These are phyloP conservation scores for Graphium colonna DNA, from an alignment of 2,888 invertebrate species.

Conservation along the genomic window DNA sequence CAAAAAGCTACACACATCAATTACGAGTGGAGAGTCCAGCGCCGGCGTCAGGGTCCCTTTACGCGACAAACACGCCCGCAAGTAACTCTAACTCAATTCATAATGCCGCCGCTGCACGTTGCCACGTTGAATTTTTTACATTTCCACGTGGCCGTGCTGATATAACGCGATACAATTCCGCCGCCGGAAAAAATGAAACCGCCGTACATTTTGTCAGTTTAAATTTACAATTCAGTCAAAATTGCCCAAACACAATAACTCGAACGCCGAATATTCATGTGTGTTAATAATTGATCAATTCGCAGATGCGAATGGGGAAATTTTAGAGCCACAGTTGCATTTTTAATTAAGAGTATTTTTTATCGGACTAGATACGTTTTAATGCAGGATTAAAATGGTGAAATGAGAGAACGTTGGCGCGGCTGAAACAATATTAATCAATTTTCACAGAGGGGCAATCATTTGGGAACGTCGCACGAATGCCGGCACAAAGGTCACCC, in stretches of 20 bases:
- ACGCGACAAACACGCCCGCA: slow-evolving; percentile 47
- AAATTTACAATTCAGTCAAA: slow-evolving; percentile 23
- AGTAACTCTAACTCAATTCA: slow-evolving; percentile 70
- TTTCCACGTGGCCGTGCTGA: slow-evolving; percentile 41
- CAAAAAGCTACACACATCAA: slow-evolving; percentile 75
- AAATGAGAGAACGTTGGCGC: slow-evolving; percentile 1
- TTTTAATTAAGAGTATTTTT: neutral
- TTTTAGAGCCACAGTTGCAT: neutral
- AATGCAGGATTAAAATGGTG: neutral
- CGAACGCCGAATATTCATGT: slow-evolving; percentile 9
- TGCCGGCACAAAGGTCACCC: slow-evolving; percentile 58
- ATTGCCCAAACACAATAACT: slow-evolving; percentile 19
- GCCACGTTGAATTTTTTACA: slow-evolving; percentile 52
- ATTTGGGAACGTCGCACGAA: slow-evolving; percentile 54
- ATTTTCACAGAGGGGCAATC: slow-evolving; percentile 67
- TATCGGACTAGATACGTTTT: neutral
- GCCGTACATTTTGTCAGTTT: slow-evolving; percentile 31
- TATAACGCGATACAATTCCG: slow-evolving; percentile 31
- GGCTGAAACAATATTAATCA: slow-evolving; percentile 54
- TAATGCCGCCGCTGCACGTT: slow-evolving; percentile 46
- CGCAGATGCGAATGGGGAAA: neutral
- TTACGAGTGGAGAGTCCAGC: slow-evolving; percentile 47
- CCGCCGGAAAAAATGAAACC: slow-evolving; percentile 32
- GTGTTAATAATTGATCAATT: slow-evolving; percentile 12
- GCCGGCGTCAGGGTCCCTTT: slow-evolving; percentile 46